Evolutionary conservation across 2,888 invertebrate species (phyloP).

Genomic region (Epinotia nisella): DNA sequence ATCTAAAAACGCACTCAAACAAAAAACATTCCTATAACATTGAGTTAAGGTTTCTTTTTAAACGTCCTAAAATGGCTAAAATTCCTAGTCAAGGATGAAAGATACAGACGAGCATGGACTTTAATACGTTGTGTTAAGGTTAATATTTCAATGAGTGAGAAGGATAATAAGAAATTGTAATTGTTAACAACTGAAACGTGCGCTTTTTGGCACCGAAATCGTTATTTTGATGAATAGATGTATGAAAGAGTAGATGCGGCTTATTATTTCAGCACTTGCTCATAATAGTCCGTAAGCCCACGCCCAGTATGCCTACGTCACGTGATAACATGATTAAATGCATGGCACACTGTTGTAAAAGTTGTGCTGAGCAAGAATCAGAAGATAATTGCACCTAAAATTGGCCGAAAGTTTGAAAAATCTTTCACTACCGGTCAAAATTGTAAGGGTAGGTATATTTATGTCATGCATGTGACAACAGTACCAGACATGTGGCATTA

Average conservation of each 20-base stretch:
- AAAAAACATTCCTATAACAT: conserved; percentile 29
- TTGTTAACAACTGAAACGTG: conserved; percentile 53
- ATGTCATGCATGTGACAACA: too few relatives aligned
- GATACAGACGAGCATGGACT: background rate
- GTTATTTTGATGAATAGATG: conserved; percentile 35
- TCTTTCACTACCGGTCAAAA: too few relatives aligned
- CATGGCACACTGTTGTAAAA: too few relatives aligned
- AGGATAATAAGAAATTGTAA: conserved; percentile 49
- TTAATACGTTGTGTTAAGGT: conserved; percentile 33
- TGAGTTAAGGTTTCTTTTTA: background rate
- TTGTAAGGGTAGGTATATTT: too few relatives aligned
- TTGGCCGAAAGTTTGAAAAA: too few relatives aligned
- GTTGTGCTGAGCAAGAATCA: too few relatives aligned
- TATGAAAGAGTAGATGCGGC: conserved; percentile 5
- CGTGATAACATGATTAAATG: too few relatives aligned
- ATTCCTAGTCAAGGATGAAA: background rate
- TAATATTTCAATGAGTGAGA: conserved; percentile 45
- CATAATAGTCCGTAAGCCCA: too few relatives aligned
- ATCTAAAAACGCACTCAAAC: conserved; percentile 39
- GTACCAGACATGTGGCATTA: too few relatives aligned
- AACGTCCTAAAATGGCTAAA: background rate
- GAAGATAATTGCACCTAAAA: too few relatives aligned
- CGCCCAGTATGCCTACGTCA: too few relatives aligned
- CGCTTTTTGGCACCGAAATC: conserved; percentile 52
- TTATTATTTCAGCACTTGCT: background rate